These are phyloP conservation scores for Sminthurides bifidus DNA, from an alignment of 1,140 invertebrate genomes.

Conservation along the genomic window DNA sequence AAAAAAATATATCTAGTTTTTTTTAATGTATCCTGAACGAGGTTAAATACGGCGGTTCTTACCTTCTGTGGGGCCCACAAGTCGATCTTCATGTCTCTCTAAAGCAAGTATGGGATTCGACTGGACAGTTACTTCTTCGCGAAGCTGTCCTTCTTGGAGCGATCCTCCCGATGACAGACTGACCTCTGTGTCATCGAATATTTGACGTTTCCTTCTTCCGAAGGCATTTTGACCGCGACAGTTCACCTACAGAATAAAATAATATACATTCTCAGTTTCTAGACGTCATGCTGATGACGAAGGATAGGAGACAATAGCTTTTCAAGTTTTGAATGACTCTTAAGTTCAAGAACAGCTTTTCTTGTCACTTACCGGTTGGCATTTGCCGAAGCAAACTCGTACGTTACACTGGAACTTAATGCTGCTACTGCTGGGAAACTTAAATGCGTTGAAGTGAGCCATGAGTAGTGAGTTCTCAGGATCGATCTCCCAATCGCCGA, in stretches of 20 bases:
- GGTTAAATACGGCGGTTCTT: slow-evolving; percentile 32
- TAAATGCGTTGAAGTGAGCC: slow-evolving; percentile 86
- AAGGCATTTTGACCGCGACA: slow-evolving; percentile 77
- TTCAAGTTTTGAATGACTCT: too few species aligned
- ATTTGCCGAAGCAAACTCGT: slow-evolving; percentile 85
- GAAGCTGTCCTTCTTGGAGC: slow-evolving; percentile 61
- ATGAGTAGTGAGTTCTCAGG: slow-evolving; percentile 65
- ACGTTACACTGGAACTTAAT: slow-evolving; percentile 93
- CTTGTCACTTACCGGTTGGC: slow-evolving; percentile 65
- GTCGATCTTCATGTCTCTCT: slow-evolving; percentile 63
- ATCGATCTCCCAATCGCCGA: slow-evolving; percentile 84
- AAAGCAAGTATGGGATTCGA: slow-evolving; percentile 83
- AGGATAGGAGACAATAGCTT: too few species aligned
- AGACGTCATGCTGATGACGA: too few species aligned
- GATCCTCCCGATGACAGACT: slow-evolving; percentile 44
- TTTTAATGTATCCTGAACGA: background rate
- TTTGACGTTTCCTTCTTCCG: slow-evolving; percentile 47
- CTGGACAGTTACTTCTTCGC: slow-evolving; percentile 83
- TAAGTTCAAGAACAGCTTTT: too few species aligned
- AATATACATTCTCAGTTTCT: too few species aligned
- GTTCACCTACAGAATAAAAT: slow-evolving; percentile 55
- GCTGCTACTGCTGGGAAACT: slow-evolving; percentile 88
- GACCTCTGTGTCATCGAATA: slow-evolving; percentile 38
- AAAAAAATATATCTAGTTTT: background rate
- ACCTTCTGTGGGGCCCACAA: slow-evolving; percentile 56